Evolutionary conservation across 2,888 invertebrate species (phyloP).

Genomic region (Drosophila prostipennis): DNA sequence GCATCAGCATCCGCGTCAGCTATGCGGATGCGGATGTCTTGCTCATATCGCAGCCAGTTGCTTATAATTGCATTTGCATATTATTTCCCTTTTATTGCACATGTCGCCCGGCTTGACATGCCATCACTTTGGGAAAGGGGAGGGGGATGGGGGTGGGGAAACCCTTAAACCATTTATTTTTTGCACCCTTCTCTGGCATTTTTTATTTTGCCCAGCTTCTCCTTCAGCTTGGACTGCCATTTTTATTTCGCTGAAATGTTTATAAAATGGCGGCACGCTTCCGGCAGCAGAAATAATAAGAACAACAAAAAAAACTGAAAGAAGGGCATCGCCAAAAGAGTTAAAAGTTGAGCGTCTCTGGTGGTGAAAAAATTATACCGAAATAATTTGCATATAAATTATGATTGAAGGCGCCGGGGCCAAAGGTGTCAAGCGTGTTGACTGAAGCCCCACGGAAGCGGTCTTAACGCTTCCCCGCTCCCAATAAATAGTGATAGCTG

Average conservation of each 20-base stretch:
- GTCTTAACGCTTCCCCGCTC: constrained; percentile 18
- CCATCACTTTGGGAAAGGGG: constrained; percentile 43
- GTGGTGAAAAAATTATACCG: constrained; percentile 51
- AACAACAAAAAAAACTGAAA: not conserved
- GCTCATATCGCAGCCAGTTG: constrained; percentile 60
- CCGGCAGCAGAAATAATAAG: constrained; percentile 48
- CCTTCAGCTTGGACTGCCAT: constrained; percentile 37
- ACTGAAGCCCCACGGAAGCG: constrained; percentile 20
- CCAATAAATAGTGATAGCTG: constrained; percentile 31
- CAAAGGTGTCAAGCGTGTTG: constrained; percentile 59
- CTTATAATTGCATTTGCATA: constrained; percentile 79
- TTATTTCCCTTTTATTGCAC: constrained; percentile 78
- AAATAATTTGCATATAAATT: constrained; percentile 77
- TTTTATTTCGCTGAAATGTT: constrained; percentile 59
- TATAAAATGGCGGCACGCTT: constrained; percentile 70
- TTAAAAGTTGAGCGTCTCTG: constrained; percentile 53
- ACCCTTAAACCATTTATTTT: constrained; percentile 47
- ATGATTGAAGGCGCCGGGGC: constrained; percentile 54
- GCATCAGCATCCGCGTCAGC: constrained; percentile 5
- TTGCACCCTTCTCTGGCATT: constrained; percentile 12
- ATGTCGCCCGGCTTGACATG: constrained; percentile 72
- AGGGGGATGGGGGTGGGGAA: constrained; percentile 9
- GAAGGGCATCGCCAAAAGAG: constrained; percentile 33
- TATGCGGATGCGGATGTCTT: constrained; percentile 45
- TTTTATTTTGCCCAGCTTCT: constrained; percentile 25